phyloP scores from a whole-genome alignment of 1,140 invertebrate species.

The Hycleus cichorii region DNA sequence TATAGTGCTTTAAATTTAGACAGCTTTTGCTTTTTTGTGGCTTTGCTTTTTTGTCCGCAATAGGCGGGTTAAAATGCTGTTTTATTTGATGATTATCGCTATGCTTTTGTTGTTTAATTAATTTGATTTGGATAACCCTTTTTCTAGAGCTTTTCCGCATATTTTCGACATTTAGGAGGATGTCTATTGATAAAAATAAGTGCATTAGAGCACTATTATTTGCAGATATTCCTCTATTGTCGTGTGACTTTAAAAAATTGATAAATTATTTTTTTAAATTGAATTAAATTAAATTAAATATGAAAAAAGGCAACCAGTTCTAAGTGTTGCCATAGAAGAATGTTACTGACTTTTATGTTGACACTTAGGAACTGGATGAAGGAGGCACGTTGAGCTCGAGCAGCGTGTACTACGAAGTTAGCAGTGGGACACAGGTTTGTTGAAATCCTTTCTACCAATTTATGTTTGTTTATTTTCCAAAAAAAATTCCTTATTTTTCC shows the following conservation, averaged over 20 bases:
- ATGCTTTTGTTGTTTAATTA: constrained; percentile 24
- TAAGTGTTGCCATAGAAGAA: constrained; percentile 33
- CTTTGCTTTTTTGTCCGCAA: constrained; percentile 8
- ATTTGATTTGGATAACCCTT: constrained; percentile 37
- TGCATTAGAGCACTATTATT: not conserved
- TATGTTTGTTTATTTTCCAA: too few species aligned
- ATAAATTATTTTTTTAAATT: not conserved
- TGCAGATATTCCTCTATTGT: too few species aligned
- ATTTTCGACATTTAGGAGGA: constrained; percentile 19
- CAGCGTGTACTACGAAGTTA: constrained; percentile 38
- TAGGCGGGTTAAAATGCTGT: constrained; percentile 19
- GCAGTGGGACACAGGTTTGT: constrained; percentile 40
- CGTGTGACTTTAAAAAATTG: too few species aligned
- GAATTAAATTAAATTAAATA: not conserved
- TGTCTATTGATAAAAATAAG: not conserved
- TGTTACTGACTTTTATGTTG: constrained; percentile 34
- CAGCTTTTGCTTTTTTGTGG: constrained; percentile 32
- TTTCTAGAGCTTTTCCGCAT: constrained; percentile 35
- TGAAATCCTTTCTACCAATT: constrained; percentile 37
- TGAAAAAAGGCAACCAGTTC: constrained; percentile 27
- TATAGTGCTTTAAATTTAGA: constrained; percentile 24
- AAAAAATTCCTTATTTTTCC: not conserved
- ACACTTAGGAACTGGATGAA: constrained; percentile 42
- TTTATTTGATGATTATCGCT: constrained; percentile 16
- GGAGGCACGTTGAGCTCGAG: constrained; percentile 35